Base-by-base conservation (phyloP, 30 jellyfish, hydroid and myxozoan genomes). In the Hydractinia symbiolongicarpus region DNA sequence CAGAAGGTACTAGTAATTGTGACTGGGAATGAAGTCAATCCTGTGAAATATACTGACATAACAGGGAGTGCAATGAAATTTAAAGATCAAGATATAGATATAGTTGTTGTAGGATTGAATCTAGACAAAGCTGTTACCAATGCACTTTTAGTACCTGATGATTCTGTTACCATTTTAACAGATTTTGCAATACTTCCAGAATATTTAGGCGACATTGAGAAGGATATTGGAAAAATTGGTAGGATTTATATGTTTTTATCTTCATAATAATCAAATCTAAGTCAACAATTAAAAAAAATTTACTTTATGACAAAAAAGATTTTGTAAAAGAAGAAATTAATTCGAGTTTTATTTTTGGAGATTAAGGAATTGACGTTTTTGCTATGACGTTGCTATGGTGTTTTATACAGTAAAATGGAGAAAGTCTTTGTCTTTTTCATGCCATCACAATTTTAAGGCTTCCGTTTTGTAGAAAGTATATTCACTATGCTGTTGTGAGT, bases 91-190 rank as follows among this genome's bases (percentile, higher is more conserved):
- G 88, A 83, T 15, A 84, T 89, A 4, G 88, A 84, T 52, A 66
- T 89, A 8, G 61, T 89, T 62, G 95, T 68, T 55, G 88, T 89
- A 4, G 89, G 85, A 8, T 54, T 89, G 54, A 88, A 83, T 21
- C 64, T 51, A 11, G 93, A 80, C 75, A 77, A 80, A 13, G 61
- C 50, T 14, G 88, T 64, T 0, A n/a, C 40, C 9, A 64, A 64
- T n/a, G 16, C 19, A 6, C 19, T 64, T 64, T 44, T 51, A 64
- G 40, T 7, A n/a, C 52, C 19, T 64, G 74, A 64, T 64, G 9
- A 8, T 13, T 64, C 40, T n/a, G 74, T 64, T n/a, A 64, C 16
- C 19, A 6, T 6, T 6, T n/a, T 64, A n/a, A 7, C 74, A 7
- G 17, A 64, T 64, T 44, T 64, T 7, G 16, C 7, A n/a, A 64